These are phyloP conservation scores for Cosmia pyralina DNA, from an alignment of 2,888 invertebrate genomes.

Conservation along the genomic window DNA sequence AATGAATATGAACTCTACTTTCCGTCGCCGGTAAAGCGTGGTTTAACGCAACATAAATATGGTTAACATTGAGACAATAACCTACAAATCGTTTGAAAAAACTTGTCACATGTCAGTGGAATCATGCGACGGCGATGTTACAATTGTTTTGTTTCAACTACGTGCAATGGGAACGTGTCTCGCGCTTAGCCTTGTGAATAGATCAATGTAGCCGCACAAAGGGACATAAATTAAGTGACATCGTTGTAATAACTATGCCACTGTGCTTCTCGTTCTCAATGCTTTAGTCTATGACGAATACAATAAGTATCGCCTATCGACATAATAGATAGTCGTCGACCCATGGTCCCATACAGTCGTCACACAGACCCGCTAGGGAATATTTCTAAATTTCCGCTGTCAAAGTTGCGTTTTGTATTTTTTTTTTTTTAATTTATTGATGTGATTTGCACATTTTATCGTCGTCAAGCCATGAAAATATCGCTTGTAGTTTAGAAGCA, in stretches of 20 bases:
- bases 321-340: constrained; percentile 24
- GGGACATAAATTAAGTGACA: constrained; percentile 70
- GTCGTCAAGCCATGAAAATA: too few species aligned
- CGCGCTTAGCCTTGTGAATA: constrained; percentile 62
- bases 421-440: too few species aligned
- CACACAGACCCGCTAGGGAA: too few species aligned
- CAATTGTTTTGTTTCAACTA: constrained; percentile 66
- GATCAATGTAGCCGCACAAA: constrained; percentile 68
- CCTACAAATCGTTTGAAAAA: constrained; percentile 69
- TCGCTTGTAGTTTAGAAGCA: too few species aligned
- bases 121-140: constrained; percentile 58
- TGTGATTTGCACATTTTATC: too few species aligned
- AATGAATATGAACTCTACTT: constrained; percentile 61
- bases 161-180: constrained; percentile 60
- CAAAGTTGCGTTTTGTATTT: too few species aligned
- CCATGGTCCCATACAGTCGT: too few species aligned
- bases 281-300: constrained; percentile 58
- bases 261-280: constrained; percentile 63
- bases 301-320: constrained; percentile 47
- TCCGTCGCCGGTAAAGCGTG: constrained; percentile 44
- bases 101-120: constrained; percentile 64
- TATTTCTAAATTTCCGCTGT: too few species aligned
- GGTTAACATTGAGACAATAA: constrained; percentile 66
- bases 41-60: constrained; percentile 50
- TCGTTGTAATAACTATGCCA: constrained; percentile 65